A percentile compares a stretch with the other conserved stretches of the same genome.
These are phyloP conservation scores for Arenaria interpres DNA, from an alignment of 2,113 vertebrate genomes.

Conservation along the genomic window DNA sequence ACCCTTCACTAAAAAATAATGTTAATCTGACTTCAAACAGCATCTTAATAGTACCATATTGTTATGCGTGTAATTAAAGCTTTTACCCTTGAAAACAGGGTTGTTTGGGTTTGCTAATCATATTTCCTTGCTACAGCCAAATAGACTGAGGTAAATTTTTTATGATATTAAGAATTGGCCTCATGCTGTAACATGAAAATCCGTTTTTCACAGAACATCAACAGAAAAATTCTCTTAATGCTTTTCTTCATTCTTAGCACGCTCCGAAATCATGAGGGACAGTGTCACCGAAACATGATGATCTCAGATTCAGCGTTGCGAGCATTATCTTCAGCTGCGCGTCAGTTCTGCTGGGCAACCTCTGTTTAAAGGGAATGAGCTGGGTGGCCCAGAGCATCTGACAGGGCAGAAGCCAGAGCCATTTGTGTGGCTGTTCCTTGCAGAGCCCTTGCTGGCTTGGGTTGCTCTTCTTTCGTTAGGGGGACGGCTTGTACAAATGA, in stretches of 20 bases:
- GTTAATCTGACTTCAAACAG: slow-evolving; percentile 20
- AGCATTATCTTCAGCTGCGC: neutral
- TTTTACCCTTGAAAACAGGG: slow-evolving; percentile 43
- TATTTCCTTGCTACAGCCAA: slow-evolving; percentile 42
- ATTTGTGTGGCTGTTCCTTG: neutral
- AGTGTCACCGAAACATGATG: neutral
- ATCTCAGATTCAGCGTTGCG: neutral
- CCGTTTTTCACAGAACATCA: neutral
- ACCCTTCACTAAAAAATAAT: slow-evolving; percentile 10
- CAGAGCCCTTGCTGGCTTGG: too few relatives aligned
- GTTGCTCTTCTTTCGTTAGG: neutral
- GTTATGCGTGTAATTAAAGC: slow-evolving; percentile 49
- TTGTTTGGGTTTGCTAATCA: neutral
- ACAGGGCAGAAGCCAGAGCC: neutral
- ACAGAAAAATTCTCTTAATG: neutral
- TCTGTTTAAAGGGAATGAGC: neutral
- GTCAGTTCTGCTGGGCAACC: neutral
- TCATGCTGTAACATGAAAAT: neutral
- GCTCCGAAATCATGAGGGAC: neutral
- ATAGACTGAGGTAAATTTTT: slow-evolving; percentile 34
- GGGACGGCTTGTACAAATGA: neutral
- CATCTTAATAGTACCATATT: slow-evolving; percentile 15
- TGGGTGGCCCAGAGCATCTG: neutral
- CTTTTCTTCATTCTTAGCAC: neutral
- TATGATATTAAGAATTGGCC: neutral